Evolutionary conservation across 2,113 vertebrate genomes (phyloP).

Genomic region (Hippoglossus stenolepis): DNA sequence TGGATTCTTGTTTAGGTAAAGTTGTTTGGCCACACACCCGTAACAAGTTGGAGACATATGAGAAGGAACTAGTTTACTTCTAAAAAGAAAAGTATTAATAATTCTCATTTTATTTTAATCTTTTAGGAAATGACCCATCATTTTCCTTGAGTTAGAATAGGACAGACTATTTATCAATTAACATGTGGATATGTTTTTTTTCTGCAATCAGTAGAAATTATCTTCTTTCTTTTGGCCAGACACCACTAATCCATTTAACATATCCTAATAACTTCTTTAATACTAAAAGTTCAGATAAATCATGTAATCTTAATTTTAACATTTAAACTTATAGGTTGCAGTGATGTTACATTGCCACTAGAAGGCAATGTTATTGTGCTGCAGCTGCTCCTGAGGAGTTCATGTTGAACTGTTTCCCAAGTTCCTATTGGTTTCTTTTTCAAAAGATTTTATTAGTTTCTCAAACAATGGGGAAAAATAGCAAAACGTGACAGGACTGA

Average conservation of each 20-base stretch:
- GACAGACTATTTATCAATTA: neutral
- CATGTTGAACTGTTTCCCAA: neutral
- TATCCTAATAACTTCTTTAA: neutral
- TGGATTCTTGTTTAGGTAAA: too few species aligned
- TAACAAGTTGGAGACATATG: neutral
- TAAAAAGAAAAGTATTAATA: neutral
- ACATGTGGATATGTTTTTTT: neutral
- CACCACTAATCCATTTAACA: neutral
- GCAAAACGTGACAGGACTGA: neutral
- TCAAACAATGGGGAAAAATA: neutral
- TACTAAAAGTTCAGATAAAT: neutral
- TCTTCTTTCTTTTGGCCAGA: neutral
- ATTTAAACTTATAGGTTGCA: neutral
- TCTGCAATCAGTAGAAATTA: neutral
- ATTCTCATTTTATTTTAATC: neutral
- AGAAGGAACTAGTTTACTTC: neutral
- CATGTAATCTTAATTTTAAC: neutral
- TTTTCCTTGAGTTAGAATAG: neutral
- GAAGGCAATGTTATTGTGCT: slow-evolving; percentile 52
- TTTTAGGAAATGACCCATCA: neutral
- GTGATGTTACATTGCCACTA: slow-evolving; percentile 24
- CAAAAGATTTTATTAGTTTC: neutral
- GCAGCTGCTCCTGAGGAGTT: neutral
- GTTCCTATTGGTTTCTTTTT: neutral
- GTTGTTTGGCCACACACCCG: too few species aligned